These are phyloP conservation scores for Coleophora deauratella DNA, from an alignment of 2,888 invertebrate species.

Conservation along the genomic window DNA sequence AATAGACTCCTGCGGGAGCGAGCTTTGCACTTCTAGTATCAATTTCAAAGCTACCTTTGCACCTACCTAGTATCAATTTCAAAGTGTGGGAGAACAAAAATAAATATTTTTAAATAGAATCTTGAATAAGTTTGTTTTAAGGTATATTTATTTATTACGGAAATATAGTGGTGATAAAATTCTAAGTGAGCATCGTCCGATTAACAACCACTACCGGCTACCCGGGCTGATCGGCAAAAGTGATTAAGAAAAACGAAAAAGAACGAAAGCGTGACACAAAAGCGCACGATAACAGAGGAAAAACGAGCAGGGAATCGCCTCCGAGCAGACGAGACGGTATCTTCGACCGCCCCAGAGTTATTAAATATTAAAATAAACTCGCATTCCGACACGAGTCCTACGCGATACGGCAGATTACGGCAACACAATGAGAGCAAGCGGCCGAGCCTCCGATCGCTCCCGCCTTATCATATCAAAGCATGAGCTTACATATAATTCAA, in stretches of 20 bases:
- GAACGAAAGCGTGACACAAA: slow-evolving; percentile 66
- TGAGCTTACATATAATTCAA: slow-evolving; percentile 59
- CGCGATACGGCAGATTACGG: slow-evolving; percentile 67
- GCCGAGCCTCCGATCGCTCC: slow-evolving; percentile 52
- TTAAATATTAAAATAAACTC: slow-evolving; percentile 74
- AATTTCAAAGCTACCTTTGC: background rate
- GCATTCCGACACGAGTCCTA: slow-evolving; percentile 69
- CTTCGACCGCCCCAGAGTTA: slow-evolving; percentile 62
- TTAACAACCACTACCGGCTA: slow-evolving; percentile 41
- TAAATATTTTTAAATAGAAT: too few species aligned
- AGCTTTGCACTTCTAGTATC: background rate
- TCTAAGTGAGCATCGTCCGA: slow-evolving; percentile 19
- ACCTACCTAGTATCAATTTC: too few species aligned
- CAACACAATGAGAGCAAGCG: slow-evolving; percentile 66
- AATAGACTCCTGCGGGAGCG: background rate
- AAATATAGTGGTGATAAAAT: slow-evolving; percentile 5
- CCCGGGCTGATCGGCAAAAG: slow-evolving; percentile 44
- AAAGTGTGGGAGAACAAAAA: too few species aligned
- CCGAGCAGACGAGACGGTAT: slow-evolving; percentile 66
- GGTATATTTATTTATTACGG: background rate
- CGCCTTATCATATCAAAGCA: slow-evolving; percentile 65
- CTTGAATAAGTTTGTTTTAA: too few species aligned
- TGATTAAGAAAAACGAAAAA: slow-evolving; percentile 65
- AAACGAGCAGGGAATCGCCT: slow-evolving; percentile 64
- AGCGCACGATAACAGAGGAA: slow-evolving; percentile 62